A percentile compares a stretch with the other conserved stretches of the same genome.
phyloP scores from a whole-genome alignment of 2,113 vertebrate species.

The Dolichallabes microphthalmus region DNA sequence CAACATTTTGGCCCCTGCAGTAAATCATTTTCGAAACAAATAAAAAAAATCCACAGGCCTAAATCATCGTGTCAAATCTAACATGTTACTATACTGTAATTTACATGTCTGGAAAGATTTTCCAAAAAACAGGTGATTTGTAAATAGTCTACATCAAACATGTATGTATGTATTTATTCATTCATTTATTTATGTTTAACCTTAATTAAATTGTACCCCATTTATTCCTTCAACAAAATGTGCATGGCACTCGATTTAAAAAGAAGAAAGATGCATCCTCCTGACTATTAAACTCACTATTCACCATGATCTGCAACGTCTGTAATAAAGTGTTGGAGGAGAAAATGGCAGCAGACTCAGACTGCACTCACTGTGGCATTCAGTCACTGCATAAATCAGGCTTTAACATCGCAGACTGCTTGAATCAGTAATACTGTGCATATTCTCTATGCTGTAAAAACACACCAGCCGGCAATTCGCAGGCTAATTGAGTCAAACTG shows the following conservation, averaged over 20 bases:
- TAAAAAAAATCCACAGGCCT: not conserved
- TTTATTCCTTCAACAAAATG: not conserved
- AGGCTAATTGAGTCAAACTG: not conserved
- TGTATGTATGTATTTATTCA: not conserved
- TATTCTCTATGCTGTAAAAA: not conserved
- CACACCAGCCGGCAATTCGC: not conserved
- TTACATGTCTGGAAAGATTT: too few relatives aligned
- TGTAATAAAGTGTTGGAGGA: not conserved
- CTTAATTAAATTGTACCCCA: not conserved
- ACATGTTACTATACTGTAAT: too few relatives aligned
- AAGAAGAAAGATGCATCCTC: not conserved
- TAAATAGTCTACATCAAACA: not conserved
- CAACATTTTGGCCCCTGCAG: not conserved
- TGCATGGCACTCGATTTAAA: not conserved
- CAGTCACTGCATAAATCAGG: not conserved
- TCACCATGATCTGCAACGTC: not conserved
- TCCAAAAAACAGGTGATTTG: too few relatives aligned
- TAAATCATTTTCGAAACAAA: not conserved
- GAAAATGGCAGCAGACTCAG: not conserved
- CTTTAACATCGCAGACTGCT: not conserved
- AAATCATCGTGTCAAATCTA: not conserved
- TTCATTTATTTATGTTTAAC: not conserved
- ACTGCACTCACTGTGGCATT: not conserved
- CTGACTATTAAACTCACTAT: not conserved
- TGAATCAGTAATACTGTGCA: not conserved